Evolutionary conservation across 1,140 invertebrate genomes (phyloP).

Genomic region (Papilio aristodemus): DNA sequence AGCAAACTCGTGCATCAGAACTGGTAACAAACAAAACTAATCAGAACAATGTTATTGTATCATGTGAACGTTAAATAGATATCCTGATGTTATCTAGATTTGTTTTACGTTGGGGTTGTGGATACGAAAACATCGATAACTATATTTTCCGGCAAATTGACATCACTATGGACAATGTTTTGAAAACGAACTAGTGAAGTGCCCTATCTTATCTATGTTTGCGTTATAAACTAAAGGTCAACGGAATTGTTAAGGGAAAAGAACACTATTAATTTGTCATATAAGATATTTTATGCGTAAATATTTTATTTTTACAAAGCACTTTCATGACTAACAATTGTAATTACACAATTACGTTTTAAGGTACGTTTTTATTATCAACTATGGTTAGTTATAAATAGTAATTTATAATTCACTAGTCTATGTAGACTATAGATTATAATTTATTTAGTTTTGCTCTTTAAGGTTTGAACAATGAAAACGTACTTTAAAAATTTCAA

Average conservation of each 20-base stretch:
- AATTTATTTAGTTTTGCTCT: constrained; percentile 16
- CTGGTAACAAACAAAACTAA: constrained; percentile 61
- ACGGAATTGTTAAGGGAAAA: too few relatives aligned
- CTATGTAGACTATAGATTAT: constrained; percentile 18
- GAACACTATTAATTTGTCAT: background rate
- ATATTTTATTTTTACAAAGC: background rate
- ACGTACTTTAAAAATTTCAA: background rate
- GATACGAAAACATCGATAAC: constrained; percentile 49
- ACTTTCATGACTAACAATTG: background rate
- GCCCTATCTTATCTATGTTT: constrained; percentile 4
- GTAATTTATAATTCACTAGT: constrained; percentile 9
- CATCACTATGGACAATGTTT: constrained; percentile 33
- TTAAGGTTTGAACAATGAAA: constrained; percentile 11
- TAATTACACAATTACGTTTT: background rate
- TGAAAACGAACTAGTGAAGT: constrained; percentile 1
- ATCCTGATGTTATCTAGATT: constrained; percentile 35
- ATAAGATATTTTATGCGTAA: background rate
- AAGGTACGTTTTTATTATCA: constrained; percentile 11
- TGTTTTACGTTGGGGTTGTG: constrained; percentile 36
- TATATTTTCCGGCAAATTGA: constrained; percentile 33
- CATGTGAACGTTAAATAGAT: constrained; percentile 31
- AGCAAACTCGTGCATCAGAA: constrained; percentile 72
- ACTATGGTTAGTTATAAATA: constrained; percentile 10
- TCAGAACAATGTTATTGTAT: constrained; percentile 2
- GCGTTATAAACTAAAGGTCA: too few relatives aligned